phyloP scores from a whole-genome alignment of 2,113 vertebrate genomes.

The Oryctolagus cuniculus region DNA sequence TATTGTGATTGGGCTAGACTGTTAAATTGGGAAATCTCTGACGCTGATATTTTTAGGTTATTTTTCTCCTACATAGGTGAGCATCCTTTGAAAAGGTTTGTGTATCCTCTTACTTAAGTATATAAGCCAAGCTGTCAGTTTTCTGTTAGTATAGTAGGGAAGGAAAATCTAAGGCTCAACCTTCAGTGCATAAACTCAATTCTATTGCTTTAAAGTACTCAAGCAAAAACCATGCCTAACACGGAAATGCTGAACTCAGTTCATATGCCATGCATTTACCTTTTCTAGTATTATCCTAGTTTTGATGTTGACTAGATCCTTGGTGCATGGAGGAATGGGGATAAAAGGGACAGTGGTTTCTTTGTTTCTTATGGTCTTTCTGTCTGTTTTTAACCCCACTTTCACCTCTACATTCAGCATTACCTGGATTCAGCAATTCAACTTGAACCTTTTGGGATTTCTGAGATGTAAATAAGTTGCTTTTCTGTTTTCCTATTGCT shows the following conservation, averaged over 20 bases:
- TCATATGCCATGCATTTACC: neutral
- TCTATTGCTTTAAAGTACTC: conserved; percentile 4
- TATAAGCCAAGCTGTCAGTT: neutral
- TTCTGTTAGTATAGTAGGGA: neutral
- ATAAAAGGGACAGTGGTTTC: neutral
- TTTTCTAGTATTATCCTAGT: neutral
- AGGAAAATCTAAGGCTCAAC: neutral
- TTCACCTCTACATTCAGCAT: conserved; percentile 37
- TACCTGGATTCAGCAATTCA: conserved; percentile 14
- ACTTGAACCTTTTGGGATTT: conserved; percentile 22
- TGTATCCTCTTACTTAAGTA: neutral
- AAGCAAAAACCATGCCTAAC: neutral
- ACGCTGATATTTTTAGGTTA: neutral
- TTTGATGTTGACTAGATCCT: neutral
- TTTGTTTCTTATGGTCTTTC: conserved; percentile 15
- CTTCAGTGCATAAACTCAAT: neutral
- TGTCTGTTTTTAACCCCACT: neutral
- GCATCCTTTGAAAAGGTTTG: neutral
- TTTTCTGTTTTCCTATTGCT: neutral
- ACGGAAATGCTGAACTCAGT: neutral
- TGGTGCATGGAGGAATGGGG: neutral
- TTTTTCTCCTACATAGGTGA: conserved; percentile 11
- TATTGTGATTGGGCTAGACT: neutral
- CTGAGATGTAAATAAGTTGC: neutral
- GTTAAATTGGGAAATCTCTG: neutral